Conservation (phyloP, 2,113 vertebrate species). For the Ovis canadensis region DNA sequence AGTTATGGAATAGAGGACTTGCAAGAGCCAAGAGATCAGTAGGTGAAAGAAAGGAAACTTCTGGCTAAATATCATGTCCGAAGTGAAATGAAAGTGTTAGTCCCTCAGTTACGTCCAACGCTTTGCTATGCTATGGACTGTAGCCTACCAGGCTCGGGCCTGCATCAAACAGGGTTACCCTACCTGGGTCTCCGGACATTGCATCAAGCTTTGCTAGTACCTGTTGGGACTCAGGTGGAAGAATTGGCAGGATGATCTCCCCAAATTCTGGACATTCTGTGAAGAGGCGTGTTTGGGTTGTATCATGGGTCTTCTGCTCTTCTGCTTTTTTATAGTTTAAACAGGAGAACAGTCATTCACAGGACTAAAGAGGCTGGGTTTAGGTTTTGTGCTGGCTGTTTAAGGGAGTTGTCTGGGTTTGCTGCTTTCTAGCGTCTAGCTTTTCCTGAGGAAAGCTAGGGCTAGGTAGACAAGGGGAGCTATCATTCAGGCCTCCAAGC, state of each 20-base stretch:
- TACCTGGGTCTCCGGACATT: neutral
- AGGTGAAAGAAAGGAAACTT: neutral
- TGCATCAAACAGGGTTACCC: neutral
- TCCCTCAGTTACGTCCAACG: rapidly evolving
- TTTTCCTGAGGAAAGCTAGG: neutral
- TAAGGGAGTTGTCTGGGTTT: neutral
- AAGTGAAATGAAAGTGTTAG: neutral
- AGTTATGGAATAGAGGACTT: neutral
- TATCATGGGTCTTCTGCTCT: neutral
- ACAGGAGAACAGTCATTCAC: neutral
- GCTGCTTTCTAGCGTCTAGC: neutral
- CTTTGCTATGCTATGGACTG: neutral
- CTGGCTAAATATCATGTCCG: neutral
- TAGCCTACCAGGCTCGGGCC: neutral
- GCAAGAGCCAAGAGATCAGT: neutral
- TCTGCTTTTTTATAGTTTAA: neutral
- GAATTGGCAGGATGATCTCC: neutral
- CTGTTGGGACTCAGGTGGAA: neutral
- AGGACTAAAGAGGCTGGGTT: neutral
- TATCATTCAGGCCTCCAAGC: neutral
- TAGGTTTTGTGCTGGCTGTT: neutral
- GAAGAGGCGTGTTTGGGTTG: neutral
- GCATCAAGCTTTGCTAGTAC: neutral
- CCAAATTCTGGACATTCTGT: neutral
- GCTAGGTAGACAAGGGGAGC: neutral